Evolutionary conservation across 2,797 vertebrate genomes (phyloP).

Genomic region (Acestrorhynchus altus): DNA sequence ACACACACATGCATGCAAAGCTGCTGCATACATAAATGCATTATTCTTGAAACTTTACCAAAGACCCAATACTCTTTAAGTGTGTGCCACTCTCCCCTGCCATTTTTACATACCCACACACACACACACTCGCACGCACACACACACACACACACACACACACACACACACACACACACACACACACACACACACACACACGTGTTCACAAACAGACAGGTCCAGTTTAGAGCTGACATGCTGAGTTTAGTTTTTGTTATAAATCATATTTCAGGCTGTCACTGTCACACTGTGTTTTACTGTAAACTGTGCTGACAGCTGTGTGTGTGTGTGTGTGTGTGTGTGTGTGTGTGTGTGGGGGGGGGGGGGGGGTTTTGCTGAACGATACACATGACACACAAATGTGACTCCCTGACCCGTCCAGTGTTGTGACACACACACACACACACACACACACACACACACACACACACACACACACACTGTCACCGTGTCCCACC

Average conservation of each 20-base stretch:
- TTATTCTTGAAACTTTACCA: too few species aligned
- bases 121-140: background rate
- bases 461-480: background rate
- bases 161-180: background rate
- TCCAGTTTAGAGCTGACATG: background rate
- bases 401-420: background rate
- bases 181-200: slow-evolving; percentile 18
- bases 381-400: background rate
- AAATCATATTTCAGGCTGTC: background rate
- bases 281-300: too few species aligned
- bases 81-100: too few species aligned
- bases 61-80: too few species aligned
- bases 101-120: background rate
- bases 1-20: too few species aligned
- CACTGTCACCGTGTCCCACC: too few species aligned
- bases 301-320: too few species aligned
- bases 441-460: background rate
- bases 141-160: slow-evolving; percentile 16
- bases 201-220: too few species aligned
- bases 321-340: background rate
- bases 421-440: background rate
- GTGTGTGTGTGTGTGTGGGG: background rate
- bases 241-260: background rate
- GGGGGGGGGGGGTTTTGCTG: too few species aligned
- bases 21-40: too few species aligned